Conservation (phyloP, 2,113 vertebrate species). For the Rhineura floridana region DNA sequence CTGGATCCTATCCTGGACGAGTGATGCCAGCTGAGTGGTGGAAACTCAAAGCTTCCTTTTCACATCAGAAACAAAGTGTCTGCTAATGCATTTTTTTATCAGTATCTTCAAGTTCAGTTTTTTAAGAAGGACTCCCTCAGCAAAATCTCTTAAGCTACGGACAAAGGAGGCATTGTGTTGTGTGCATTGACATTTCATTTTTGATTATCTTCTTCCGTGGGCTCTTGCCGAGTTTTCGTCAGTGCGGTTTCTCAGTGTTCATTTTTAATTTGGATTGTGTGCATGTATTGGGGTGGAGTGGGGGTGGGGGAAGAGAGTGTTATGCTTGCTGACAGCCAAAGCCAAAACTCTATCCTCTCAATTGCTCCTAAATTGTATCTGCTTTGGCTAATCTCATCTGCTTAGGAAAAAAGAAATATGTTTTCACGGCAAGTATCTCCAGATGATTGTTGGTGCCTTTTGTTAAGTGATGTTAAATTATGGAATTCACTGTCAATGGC, state of each 20-base stretch:
- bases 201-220: background rate
- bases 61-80: background rate
- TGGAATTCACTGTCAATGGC: background rate
- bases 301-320: background rate
- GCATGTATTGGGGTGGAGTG: background rate
- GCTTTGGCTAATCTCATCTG: background rate
- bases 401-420: background rate
- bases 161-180: constrained; percentile 2
- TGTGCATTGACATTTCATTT: constrained; percentile 9
- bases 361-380: background rate
- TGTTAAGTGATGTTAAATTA: background rate
- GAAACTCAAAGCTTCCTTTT: background rate
- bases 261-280: background rate
- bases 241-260: background rate
- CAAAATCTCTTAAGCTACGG: background rate
- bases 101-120: background rate
- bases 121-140: background rate
- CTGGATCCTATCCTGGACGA: background rate
- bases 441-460: background rate
- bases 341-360: background rate
- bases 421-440: background rate
- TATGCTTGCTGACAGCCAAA: background rate
- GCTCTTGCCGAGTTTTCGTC: background rate
- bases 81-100: background rate
- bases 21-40: background rate